Evolutionary conservation across 2,797 vertebrate genomes (phyloP).

Genomic region (Eurystomus glaucurus): DNA sequence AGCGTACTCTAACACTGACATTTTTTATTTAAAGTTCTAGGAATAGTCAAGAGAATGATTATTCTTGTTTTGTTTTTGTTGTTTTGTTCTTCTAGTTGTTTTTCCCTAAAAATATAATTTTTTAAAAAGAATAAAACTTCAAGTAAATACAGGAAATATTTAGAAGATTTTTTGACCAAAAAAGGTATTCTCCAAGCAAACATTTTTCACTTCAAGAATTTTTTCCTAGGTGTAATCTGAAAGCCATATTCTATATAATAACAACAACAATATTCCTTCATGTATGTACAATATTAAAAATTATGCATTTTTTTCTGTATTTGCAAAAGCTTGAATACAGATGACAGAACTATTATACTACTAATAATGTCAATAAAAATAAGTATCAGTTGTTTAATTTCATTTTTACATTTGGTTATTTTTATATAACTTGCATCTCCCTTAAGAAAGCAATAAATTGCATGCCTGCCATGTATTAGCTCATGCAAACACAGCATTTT

Average conservation of each 20-base stretch:
- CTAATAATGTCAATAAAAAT: neutral
- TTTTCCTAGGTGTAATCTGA: neutral
- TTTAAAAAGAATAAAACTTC: neutral
- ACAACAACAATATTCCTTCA: neutral
- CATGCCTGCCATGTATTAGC: neutral
- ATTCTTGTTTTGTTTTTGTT: neutral
- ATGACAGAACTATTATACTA: neutral
- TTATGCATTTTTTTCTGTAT: neutral
- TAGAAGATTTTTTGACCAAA: neutral
- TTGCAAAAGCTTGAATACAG: neutral
- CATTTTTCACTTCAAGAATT: neutral
- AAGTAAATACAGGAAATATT: neutral
- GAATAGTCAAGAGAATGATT: neutral
- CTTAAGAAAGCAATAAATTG: neutral
- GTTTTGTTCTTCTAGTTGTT: neutral
- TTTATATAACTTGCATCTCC: neutral
- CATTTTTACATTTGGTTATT: neutral
- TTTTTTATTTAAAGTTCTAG: neutral
- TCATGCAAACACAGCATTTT: constrained; percentile 46
- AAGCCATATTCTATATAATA: neutral
- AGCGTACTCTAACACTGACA: accelerated
- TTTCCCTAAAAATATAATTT: neutral
- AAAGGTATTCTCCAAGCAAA: accelerated
- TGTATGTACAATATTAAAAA: neutral
- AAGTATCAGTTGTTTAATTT: neutral